Conservation (phyloP, 2,113 vertebrate species). For the Oenanthe oenanthe region DNA sequence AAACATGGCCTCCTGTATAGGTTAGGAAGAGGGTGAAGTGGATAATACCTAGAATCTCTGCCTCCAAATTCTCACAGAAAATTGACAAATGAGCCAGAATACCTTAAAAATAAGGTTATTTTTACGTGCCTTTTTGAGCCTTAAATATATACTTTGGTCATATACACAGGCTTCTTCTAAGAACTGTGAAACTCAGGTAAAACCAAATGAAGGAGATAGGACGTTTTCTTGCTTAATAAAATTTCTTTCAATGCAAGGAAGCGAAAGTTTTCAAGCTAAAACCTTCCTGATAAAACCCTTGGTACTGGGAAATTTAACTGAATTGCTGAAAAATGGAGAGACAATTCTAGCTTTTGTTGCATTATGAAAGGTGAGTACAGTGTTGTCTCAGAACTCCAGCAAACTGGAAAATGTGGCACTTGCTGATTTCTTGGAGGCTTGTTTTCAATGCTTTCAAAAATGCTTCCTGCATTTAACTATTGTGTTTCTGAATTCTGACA, state of each 20-base stretch:
- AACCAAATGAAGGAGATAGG: neutral
- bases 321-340: neutral
- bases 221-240: neutral
- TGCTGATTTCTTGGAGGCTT: neutral
- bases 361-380: neutral
- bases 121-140: neutral
- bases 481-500: neutral
- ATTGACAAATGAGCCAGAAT: neutral
- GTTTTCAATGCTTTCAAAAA: neutral
- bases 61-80: neutral
- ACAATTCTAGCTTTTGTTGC: neutral
- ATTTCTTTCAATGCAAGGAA: neutral
- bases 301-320: neutral
- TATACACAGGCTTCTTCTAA: neutral
- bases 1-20: neutral
- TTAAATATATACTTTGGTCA: neutral
- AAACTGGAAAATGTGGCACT: neutral
- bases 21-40: neutral
- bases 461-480: neutral
- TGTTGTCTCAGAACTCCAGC: neutral
- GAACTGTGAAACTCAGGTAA: neutral
- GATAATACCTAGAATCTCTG: neutral
- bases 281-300: neutral
- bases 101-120: neutral
- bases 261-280: neutral